Base-by-base conservation (phyloP, 2,888 invertebrate species). In the Sinelater perroti region DNA sequence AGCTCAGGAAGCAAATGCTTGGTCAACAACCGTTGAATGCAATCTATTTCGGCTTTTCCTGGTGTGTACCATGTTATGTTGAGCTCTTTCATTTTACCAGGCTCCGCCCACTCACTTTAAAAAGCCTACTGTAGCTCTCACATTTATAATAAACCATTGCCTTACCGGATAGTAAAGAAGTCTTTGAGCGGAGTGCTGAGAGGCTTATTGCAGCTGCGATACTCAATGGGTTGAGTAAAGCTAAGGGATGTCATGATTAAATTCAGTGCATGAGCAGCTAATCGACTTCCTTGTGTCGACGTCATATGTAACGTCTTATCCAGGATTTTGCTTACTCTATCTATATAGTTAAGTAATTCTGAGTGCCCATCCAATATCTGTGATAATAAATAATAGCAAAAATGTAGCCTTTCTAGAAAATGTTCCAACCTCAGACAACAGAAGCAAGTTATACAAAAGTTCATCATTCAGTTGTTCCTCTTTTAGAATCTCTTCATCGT, bases 381-480 rank as follows among this genome's bases (percentile, higher is more conserved):
- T 10, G 24, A 42, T 18, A 11, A 11, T 62, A 30, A 31, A 40
- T 24, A 24, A 46, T 35, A 14, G 11, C 14, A 51, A 35, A 28
- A 46, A 10, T 28, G 3, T n/a, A 10, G 8, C 7, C 5, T 18
- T 20, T 35, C 1, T 13, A 30, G 14, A 35, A 40, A 13, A 20
- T 38, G 13, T 35, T 24, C 14, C 13, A 63, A 85, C 85, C 76
- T 90, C 87, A 61, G 88, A 86, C 8, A 95, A 77, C 28, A 95
- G 76, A 0, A 90, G 82, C 50, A 95, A 75, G 68, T 90, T 85
- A 78, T 93, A 94, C 1, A 91, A 78, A 26, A 95, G 80, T 65
- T 91, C 89, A 62, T 89, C 86, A 61, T 93, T 90, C 3, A 92
- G 80, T 66, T 87, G 87, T 71, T 94, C 93, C 51, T 92, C 91